Evolutionary conservation across 2,113 vertebrate genomes (phyloP).

Genomic region (Chloropsis cyanopogon): DNA sequence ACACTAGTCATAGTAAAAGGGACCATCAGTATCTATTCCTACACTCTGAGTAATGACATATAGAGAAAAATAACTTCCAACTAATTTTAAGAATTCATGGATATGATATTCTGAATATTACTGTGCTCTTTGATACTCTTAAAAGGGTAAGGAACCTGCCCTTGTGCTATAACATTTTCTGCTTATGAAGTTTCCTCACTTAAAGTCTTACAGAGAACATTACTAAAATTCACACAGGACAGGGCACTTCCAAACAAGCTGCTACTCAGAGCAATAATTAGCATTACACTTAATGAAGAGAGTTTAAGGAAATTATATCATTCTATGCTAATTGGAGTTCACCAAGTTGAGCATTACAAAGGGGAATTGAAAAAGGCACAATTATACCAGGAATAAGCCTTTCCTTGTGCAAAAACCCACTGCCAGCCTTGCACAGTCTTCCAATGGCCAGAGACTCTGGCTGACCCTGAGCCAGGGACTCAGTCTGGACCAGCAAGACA

Average conservation of each 20-base stretch:
- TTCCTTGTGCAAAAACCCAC: not conserved
- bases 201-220: not conserved
- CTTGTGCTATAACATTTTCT: not conserved
- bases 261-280: not conserved
- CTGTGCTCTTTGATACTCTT: not conserved
- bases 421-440: not conserved
- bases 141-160: not conserved
- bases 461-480: not conserved
- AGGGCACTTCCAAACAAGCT: not conserved
- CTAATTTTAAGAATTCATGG: not conserved
- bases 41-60: not conserved
- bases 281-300: not conserved
- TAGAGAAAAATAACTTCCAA: not conserved
- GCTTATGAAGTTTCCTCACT: not conserved
- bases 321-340: not conserved
- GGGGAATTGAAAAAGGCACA: not conserved
- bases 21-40: not conserved
- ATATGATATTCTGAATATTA: not conserved
- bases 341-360: not conserved
- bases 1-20: fast-evolving
- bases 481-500: not conserved
- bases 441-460: not conserved
- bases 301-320: not conserved
- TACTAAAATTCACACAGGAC: not conserved
- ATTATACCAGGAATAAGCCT: not conserved